Conservation (phyloP, 2,888 invertebrate genomes). For the Zaprionus bogoriensis region DNA sequence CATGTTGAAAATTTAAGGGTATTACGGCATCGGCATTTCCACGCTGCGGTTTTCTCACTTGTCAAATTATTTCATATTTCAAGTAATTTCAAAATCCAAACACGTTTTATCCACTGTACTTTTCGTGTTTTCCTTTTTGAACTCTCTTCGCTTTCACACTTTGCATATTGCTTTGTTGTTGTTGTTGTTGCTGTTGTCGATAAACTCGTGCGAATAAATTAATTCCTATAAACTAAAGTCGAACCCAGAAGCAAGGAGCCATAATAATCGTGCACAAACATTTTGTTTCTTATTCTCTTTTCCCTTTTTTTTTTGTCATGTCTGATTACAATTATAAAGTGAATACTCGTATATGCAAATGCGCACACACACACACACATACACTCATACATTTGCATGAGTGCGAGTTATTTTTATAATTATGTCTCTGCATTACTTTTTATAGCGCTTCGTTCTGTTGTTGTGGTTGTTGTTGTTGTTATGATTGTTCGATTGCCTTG, state of each 20-base stretch:
- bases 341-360: conserved; percentile 13
- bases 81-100: conserved; percentile 55
- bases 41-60: conserved; percentile 6
- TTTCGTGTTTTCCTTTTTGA: conserved; percentile 17
- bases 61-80: conserved; percentile 62
- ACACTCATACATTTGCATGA: conserved; percentile 3
- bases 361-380: not conserved
- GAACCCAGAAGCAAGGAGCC: conserved; percentile 6
- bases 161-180: too few species aligned
- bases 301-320: conserved; percentile 22
- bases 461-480: conserved; percentile 37
- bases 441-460: conserved; percentile 48
- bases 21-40: not conserved
- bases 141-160: conserved; percentile 52
- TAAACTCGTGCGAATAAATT: conserved; percentile 45
- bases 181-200: conserved; percentile 21
- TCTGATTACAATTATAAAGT: conserved; percentile 63
- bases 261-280: conserved; percentile 42
- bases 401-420: conserved; percentile 58
- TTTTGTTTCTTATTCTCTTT: conserved; percentile 34
- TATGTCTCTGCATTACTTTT: conserved; percentile 62
- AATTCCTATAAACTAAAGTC: conserved; percentile 20
- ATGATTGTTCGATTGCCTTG: conserved; percentile 27
- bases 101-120: conserved; percentile 52
- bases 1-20: not conserved